phyloP scores from a whole-genome alignment of 2,888 invertebrate genomes.

The Scaptomyza parva region DNA sequence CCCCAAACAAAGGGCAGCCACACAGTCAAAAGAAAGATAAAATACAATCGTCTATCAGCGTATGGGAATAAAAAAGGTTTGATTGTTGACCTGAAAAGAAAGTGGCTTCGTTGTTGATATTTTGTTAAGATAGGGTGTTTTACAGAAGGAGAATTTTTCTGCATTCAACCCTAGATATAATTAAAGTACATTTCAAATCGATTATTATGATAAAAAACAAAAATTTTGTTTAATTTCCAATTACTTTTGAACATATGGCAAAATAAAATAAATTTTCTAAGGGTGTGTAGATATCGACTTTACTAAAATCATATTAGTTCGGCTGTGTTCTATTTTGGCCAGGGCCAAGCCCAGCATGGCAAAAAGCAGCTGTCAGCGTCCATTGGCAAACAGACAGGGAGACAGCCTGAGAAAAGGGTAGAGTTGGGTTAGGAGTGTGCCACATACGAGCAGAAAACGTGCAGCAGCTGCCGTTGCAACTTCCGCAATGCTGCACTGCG shows the following conservation, averaged over 20 bases:
- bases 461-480: conserved; percentile 68
- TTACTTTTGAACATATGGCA: conserved; percentile 6
- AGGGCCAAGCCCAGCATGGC: conserved; percentile 57
- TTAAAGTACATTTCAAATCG: neutral
- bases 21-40: conserved; percentile 12
- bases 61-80: conserved; percentile 11
- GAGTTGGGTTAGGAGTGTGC: conserved; percentile 49
- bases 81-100: conserved; percentile 4
- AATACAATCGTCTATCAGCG: conserved; percentile 4
- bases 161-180: no score
- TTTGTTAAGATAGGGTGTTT: neutral
- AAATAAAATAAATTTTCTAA: conserved; percentile 15
- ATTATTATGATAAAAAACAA: neutral
- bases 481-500: conserved; percentile 73
- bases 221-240: neutral
- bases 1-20: conserved; percentile 31
- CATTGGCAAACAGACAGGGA: conserved; percentile 37
- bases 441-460: conserved; percentile 43
- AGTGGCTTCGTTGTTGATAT: neutral
- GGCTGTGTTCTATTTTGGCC: conserved; percentile 43
- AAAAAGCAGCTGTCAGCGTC: conserved; percentile 69
- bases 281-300: conserved; percentile 36
- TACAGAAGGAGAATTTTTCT: no score
- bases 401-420: conserved; percentile 67
- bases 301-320: conserved; percentile 11